Base-by-base conservation (phyloP, 1,140 invertebrate species). In the Eciton burchellii region DNA sequence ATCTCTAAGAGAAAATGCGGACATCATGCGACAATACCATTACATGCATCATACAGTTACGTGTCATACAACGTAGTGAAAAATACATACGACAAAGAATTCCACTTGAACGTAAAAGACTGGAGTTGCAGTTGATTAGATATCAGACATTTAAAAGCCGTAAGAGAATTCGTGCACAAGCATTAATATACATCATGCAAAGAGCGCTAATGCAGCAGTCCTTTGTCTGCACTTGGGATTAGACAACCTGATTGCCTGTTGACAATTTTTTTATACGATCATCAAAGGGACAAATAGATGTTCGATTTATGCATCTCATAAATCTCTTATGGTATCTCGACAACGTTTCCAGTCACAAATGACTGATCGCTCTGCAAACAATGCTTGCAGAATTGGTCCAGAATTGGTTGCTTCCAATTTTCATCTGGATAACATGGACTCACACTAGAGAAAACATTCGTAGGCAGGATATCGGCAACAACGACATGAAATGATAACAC, bases 321-420 rank as follows among this genome's bases (percentile, higher is more conserved):
- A 35, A 35, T 35, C 47, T 57, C 56, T 62, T 52, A 73, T 52
- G 56, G 16, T 81, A 47, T 45, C 14, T 35, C 82, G 57, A 68
- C 24, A 21, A 3, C 14, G 63, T 81, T 63, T 8, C 54, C 14
- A 62, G 59, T 68, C 47, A 60, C 52, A 35, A n/a, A 57, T 52
- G 11, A 81, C 21, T 6, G 72, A 86, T 85, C 72, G 35, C 11
- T 66, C 47, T 72, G 19, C 21, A 72, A 45, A 29, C 47, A 57
- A 26, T 52, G 41, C 72, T 16, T 84, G 83, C 35, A 90, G n/a
- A n/a, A n/a, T n/a, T 72, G 74, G 56, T 91, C 85, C 87, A 89
- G 87, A 91, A 88, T 89, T 83, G 85, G 81, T 88, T 83, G 57
- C 70, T 62, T 63, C 70, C 88, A 89, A 89, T 87, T 87, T 89